phyloP scores from a whole-genome alignment of 2,888 invertebrate genomes.

The Caenorhabditis afra region DNA sequence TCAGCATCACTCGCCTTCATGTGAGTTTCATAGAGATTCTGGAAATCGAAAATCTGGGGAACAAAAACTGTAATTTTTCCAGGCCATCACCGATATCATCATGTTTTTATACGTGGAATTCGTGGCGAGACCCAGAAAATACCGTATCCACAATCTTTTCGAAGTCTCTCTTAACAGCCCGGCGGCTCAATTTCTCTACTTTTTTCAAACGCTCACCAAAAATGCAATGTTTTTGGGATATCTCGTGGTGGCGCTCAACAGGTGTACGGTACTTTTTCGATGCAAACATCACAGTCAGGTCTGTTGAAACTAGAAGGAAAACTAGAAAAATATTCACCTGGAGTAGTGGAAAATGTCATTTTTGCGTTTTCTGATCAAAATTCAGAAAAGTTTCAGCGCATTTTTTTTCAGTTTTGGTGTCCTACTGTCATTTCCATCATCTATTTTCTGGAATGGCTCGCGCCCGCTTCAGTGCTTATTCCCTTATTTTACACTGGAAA shows the following conservation, averaged over 20 bases:
- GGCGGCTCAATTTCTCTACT: conserved; percentile 38
- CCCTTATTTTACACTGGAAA: conserved; percentile 42
- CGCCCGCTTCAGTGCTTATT: not conserved
- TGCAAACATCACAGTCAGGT: conserved; percentile 7
- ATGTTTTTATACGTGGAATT: conserved; percentile 51
- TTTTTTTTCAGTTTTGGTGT: conserved; percentile 42
- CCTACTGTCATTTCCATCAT: conserved; percentile 5
- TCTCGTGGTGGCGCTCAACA: conserved; percentile 37
- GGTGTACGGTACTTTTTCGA: conserved; percentile 31
- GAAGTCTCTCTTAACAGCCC: not conserved
- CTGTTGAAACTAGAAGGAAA: not conserved
- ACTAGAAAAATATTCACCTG: too few relatives aligned
- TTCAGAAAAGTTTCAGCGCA: too few relatives aligned
- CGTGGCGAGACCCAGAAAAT: conserved; percentile 32
- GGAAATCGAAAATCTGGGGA: not conserved
- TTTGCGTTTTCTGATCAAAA: too few relatives aligned
- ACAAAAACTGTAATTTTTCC: too few relatives aligned
- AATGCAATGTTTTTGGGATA: conserved; percentile 54
- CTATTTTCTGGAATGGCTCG: conserved; percentile 33
- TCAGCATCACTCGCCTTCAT: conserved; percentile 24
- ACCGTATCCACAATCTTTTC: conserved; percentile 32
- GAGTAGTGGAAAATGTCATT: not conserved
- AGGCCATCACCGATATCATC: conserved; percentile 50
- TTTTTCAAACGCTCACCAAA: conserved; percentile 19
- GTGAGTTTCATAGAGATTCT: conserved; percentile 22